These are phyloP conservation scores for Chrysocyon brachyurus DNA, from an alignment of 2,797 vertebrate species.

Conservation along the genomic window DNA sequence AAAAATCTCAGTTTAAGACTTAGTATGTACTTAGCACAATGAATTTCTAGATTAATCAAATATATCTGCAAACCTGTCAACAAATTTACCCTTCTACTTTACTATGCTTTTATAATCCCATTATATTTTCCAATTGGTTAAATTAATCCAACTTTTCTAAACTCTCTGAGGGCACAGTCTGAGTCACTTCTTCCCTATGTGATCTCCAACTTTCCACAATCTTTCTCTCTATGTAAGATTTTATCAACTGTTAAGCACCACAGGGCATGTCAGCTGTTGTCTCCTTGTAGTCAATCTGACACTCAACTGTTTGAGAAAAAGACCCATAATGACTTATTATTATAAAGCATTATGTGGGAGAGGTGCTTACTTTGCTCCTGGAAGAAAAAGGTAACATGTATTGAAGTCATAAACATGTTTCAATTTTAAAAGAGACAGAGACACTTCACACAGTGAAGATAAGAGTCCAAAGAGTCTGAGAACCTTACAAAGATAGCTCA, in stretches of 20 bases:
- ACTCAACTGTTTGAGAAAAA: background rate
- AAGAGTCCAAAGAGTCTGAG: background rate
- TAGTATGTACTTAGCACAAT: background rate
- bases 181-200: background rate
- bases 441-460: background rate
- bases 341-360: background rate
- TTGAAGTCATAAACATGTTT: slow-evolving; percentile 29
- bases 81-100: slow-evolving; percentile 19
- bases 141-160: slow-evolving; percentile 56
- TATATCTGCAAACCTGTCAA: slow-evolving; percentile 25
- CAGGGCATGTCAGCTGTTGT: background rate
- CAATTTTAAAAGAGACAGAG: slow-evolving; percentile 57
- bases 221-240: background rate
- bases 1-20: slow-evolving; percentile 24
- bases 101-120: slow-evolving; percentile 20
- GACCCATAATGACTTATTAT: background rate
- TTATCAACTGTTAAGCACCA: background rate
- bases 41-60: slow-evolving; percentile 32
- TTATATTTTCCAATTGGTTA: slow-evolving; percentile 16
- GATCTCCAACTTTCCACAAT: background rate
- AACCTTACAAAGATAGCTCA: background rate
- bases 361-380: slow-evolving; percentile 56
- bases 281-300: background rate
- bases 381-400: slow-evolving; percentile 1
- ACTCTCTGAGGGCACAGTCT: background rate